A percentile compares a stretch with the other conserved stretches of the same genome.
Conservation (phyloP, 2,888 invertebrate species). For the Spodoptera picta region DNA sequence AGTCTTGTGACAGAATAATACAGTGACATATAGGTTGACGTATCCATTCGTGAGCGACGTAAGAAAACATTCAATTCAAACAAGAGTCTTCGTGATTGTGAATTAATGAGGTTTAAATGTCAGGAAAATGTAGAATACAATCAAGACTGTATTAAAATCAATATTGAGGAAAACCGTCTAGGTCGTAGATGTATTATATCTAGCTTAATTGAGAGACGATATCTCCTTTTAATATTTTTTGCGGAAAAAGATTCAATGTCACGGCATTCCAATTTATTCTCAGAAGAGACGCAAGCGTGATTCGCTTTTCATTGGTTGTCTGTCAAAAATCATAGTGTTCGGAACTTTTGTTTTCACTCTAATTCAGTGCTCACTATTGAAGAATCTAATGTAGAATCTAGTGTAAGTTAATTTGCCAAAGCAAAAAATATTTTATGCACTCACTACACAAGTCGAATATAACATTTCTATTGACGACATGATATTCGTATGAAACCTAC, state of each 20-base stretch:
- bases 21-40: conserved; percentile 13
- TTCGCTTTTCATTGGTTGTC: too few species aligned
- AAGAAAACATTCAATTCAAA: conserved; percentile 2
- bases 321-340: too few species aligned
- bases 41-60: neutral
- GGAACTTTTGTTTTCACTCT: too few species aligned
- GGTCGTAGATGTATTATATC: neutral
- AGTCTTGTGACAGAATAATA: conserved; percentile 1
- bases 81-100: conserved; percentile 11
- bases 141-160: conserved; percentile 6
- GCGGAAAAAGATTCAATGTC: too few species aligned
- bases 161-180: conserved; percentile 8
- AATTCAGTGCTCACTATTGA: too few species aligned
- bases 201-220: conserved; percentile 13
- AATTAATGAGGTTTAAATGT: conserved; percentile 35
- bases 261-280: too few species aligned
- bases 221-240: conserved; percentile 4
- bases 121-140: conserved; percentile 21
- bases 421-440: too few species aligned
- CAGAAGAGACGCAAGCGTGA: too few species aligned
- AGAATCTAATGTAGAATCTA: too few species aligned
- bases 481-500: neutral
- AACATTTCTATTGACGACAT: too few species aligned
- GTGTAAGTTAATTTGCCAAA: too few species aligned
- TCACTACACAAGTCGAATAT: too few species aligned